Evolutionary conservation across 2,888 invertebrate species (phyloP), one percentile per base, ranked within the genome.

Genomic region (Kuschelorhynchus macadamiae): DNA sequence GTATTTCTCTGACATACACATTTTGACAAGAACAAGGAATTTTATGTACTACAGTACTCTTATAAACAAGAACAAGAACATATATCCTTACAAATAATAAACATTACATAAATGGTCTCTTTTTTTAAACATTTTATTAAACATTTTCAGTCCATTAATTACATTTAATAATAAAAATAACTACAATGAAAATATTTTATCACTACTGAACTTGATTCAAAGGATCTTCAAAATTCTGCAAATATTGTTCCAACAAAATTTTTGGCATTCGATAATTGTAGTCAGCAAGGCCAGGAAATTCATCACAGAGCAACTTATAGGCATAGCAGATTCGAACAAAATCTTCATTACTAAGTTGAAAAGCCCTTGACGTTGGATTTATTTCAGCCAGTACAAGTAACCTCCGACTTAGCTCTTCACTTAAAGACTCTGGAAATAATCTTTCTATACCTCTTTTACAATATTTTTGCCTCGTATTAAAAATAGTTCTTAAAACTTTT

Each of bases 401-500:
- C 79, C 88, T 87, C 1, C 46, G 21, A 16, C 33, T 46, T 72
- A 93, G 86, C 74, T 92, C 89, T 2, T 88, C 86, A 56, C 92
- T 84, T 1, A 86, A 80, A 2, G 91, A 87, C 60, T 87, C 85
- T 0, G 97, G 97, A 81, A 96, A 94, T 33, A 97, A 84, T 0
- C 90, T 92, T 74, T 87, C 85, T 36, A 88, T 88, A 2, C 92
- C 91, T 75, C 89, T 87, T 3, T 89, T 86, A 25, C 90, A 90
- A 84, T 90, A 91, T 81, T 98, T 98, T 80, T 95, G 94, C 21
- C 97, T 88, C 88, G 92, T 93, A 75, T 90, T 90, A 82, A 98
- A 99, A 71, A 96, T 87, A 76, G 92, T 92, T 0, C 96, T 86
- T 0, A 92, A 86, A 8, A 99, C 91, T 85, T 96, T 98, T 80